Evolutionary conservation across 2,797 vertebrate species (phyloP), one percentile per base, ranked within the genome.

Genomic region (Dallia pectoralis): DNA sequence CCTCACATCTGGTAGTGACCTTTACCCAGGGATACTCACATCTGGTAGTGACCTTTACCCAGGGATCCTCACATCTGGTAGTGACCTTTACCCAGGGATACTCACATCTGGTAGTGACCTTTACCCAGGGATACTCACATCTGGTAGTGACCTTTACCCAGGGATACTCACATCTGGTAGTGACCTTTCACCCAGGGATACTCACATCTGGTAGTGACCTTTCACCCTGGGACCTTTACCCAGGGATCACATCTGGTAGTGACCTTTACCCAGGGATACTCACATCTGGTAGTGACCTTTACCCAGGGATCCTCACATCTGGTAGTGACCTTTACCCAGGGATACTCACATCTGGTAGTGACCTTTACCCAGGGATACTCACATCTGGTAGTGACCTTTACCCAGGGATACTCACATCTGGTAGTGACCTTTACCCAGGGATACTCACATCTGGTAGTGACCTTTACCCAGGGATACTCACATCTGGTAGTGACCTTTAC

Each of bases 171-270:
- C 90, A 5, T 92, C 90, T 88, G 94, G 96, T 70, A 25, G 36
- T 19, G n/a, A n/a, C n/a, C n/a, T n/a, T n/a, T n/a, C n/a, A 90
- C 80, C 90, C 93, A 0, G 91, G 90, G 64, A 92, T 92, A 83
- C 85, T 92, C 69, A 92, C 90, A 5, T 92, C 90, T 88, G 94
- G 96, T 70, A 25, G 36, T 19, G n/a, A n/a, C n/a, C n/a, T n/a
- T n/a, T 93, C 95, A 14, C 94, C 95, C 0, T 90, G 92, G 2
- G 94, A 95, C 69, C 90, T 93, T 29, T 93, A 90, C 80, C 90
- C 93, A 0, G 91, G 90, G 64, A 92, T 92, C 69, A 92, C 90
- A 5, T 92, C 90, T 88, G 94, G 96, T 70, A 25, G 36, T 19
- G 94, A 95, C 69, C 90, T 93, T 29, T 93, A 90, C 80, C 90